Conservation (phyloP, 2,113 vertebrate genomes). For the Oenanthe melanoleuca region DNA sequence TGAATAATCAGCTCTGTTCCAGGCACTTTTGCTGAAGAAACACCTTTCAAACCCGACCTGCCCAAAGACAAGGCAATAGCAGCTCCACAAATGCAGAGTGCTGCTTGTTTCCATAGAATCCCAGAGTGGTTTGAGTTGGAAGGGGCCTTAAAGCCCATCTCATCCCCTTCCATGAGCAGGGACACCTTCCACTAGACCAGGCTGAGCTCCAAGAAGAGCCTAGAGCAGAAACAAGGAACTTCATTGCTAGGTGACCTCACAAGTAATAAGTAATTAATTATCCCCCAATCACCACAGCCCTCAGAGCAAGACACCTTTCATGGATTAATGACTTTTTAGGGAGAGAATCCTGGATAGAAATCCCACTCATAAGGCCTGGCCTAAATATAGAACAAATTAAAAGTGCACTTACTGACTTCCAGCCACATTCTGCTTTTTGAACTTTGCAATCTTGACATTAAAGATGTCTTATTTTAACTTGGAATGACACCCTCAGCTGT, state of each 20-base stretch:
- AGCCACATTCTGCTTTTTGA: neutral
- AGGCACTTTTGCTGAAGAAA: neutral
- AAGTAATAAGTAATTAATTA: neutral
- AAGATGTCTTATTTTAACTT: neutral
- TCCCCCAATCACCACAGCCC: accelerated
- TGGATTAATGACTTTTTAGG: neutral
- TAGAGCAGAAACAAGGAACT: neutral
- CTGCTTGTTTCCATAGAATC: neutral
- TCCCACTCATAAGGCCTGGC: neutral
- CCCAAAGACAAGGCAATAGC: neutral
- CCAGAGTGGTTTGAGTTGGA: neutral
- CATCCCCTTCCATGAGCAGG: neutral
- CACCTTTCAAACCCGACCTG: neutral
- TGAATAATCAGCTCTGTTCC: neutral
- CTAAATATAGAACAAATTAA: neutral
- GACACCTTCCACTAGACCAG: neutral
- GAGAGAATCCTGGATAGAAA: neutral
- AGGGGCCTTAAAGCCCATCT: neutral
- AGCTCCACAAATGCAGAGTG: neutral
- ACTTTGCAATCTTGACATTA: neutral
- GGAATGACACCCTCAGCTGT: neutral
- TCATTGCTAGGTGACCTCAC: neutral
- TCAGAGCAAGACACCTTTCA: neutral
- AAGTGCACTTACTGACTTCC: neutral
- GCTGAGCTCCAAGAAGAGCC: neutral